A percentile compares a stretch with the other conserved stretches of the same genome.
Conservation (phyloP, 2,113 vertebrate species). For the Corydoras sp. region DNA sequence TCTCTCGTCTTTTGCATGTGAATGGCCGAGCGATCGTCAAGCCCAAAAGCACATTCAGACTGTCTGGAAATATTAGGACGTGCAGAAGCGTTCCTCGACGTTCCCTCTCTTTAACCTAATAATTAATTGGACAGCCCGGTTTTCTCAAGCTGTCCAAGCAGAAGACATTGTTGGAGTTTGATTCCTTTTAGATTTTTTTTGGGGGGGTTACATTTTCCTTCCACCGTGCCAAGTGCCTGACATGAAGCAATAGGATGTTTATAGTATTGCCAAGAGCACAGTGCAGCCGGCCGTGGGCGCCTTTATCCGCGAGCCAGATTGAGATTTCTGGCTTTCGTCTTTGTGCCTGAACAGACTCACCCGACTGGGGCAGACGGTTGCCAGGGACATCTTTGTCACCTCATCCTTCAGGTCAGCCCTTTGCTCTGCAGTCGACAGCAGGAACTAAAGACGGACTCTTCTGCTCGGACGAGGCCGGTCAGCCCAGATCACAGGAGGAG, state of each 20-base stretch:
- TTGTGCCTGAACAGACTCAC: conserved; percentile 37
- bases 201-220: conserved; percentile 14
- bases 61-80: conserved; percentile 35
- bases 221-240: conserved; percentile 17
- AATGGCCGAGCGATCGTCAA: conserved; percentile 58
- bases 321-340: conserved; percentile 40
- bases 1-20: conserved; percentile 64
- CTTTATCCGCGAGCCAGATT: conserved; percentile 33
- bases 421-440: conserved; percentile 17
- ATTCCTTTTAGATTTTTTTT: conserved; percentile 12
- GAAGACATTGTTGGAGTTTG: conserved; percentile 30
- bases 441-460: conserved; percentile 18
- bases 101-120: conserved; percentile 57
- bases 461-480: conserved; percentile 12
- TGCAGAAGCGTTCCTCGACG: no score
- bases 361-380: conserved; percentile 31
- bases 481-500: conserved; percentile 32
- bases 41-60: conserved; percentile 69
- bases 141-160: conserved; percentile 16
- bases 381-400: conserved; percentile 27
- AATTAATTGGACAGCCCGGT: conserved; percentile 60
- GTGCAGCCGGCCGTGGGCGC: conserved; percentile 13
- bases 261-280: conserved; percentile 41
- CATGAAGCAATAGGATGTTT: conserved; percentile 38
- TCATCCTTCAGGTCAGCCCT: conserved; percentile 37